Evolutionary conservation across 30 jellyfish, hydroid and myxozoan species (phyloP).

Genomic region (Aurelia coerulea): DNA sequence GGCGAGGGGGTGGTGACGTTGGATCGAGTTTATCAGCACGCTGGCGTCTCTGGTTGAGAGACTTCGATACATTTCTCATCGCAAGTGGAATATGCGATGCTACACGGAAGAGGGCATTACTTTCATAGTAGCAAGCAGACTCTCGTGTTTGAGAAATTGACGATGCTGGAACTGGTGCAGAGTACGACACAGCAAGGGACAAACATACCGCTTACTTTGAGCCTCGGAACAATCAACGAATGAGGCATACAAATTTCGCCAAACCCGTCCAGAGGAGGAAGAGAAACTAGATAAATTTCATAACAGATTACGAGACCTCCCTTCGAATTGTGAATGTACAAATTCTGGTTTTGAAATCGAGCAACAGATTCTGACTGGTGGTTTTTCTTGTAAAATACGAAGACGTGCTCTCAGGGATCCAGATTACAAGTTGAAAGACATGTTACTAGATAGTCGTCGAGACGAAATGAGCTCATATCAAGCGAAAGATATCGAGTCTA

Average conservation of each 20-base stretch:
- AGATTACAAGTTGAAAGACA: too few species aligned
- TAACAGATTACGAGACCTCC: not conserved
- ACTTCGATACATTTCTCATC: too few species aligned
- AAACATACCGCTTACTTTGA: not conserved
- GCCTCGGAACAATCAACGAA: not conserved
- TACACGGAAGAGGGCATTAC: too few species aligned
- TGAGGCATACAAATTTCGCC: slow-evolving; percentile 4
- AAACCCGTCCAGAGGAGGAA: not conserved
- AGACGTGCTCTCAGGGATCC: not conserved
- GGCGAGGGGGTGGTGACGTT: too few species aligned
- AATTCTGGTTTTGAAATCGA: not conserved
- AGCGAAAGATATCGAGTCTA: not conserved
- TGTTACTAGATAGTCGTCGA: too few species aligned
- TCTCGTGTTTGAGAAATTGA: too few species aligned
- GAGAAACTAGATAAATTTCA: slow-evolving; percentile 5
- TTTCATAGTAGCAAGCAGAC: too few species aligned
- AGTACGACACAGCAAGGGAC: not conserved
- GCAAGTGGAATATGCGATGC: too few species aligned
- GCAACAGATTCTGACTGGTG: too few species aligned
- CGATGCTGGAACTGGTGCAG: not conserved
- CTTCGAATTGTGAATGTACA: not conserved
- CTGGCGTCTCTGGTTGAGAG: too few species aligned
- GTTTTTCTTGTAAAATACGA: not conserved
- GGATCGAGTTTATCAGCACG: too few species aligned
- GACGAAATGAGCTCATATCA: not conserved